Percentiles rank a stretch among this genome's conserved stretches.
These are phyloP conservation scores for Saguinus imperator DNA, from an alignment of 2,113 vertebrate species.

Conservation along the genomic window DNA sequence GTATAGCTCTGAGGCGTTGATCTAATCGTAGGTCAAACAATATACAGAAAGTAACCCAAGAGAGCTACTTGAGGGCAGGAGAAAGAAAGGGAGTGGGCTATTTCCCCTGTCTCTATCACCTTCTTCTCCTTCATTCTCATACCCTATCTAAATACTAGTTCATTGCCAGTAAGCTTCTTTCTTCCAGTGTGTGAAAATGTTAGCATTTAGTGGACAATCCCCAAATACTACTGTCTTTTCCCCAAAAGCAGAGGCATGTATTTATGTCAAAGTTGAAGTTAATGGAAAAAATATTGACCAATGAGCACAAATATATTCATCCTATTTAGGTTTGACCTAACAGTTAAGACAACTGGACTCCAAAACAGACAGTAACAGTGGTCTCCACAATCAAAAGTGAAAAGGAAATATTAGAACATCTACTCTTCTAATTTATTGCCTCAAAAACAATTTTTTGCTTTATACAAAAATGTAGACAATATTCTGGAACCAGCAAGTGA, in stretches of 20 bases:
- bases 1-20: neutral
- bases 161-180: neutral
- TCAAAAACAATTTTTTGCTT: neutral
- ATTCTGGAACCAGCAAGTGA: neutral
- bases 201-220: neutral
- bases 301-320: neutral
- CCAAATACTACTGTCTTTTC: neutral
- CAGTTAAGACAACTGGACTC: neutral
- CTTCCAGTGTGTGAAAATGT: neutral
- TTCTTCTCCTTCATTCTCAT: neutral
- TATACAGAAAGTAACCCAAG: neutral
- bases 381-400: neutral
- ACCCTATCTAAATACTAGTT: neutral
- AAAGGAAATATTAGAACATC: neutral
- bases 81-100: neutral
- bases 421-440: neutral
- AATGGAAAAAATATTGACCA: neutral
- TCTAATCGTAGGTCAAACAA: neutral
- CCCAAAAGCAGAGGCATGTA: neutral
- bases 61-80: neutral
- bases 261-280: neutral
- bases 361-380: neutral
- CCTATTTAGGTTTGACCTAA: neutral
- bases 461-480: neutral
- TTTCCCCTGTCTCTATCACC: neutral